A percentile compares a stretch with the other conserved stretches of the same genome.
Conservation (phyloP, 2,888 invertebrate species). For the Mythimna loreyi region DNA sequence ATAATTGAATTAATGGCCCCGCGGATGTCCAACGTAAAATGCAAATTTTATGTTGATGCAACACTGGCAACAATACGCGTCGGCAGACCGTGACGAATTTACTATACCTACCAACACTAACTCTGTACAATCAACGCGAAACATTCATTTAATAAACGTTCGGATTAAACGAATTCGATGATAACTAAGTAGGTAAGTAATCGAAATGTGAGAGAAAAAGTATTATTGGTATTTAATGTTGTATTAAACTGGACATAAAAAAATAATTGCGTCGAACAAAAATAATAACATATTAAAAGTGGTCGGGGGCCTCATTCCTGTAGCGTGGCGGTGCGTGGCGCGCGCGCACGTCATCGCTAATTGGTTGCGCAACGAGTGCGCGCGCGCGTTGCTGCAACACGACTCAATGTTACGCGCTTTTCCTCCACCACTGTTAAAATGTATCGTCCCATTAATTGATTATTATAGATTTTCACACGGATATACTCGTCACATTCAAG, state of each 20-base stretch:
- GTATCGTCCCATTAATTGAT: constrained; percentile 38
- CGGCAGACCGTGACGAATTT: constrained; percentile 82
- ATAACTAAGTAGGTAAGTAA: constrained; percentile 17
- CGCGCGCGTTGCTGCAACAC: constrained; percentile 74
- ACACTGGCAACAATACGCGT: constrained; percentile 80
- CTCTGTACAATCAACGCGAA: constrained; percentile 73
- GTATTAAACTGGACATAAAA: constrained; percentile 42
- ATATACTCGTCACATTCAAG: constrained; percentile 51
- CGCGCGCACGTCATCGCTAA: constrained; percentile 71
- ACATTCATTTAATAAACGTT: constrained; percentile 76
- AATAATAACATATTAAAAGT: constrained; percentile 73
- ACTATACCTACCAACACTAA: constrained; percentile 74
- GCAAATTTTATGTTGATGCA: constrained; percentile 85
- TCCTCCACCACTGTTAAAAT: constrained; percentile 28
- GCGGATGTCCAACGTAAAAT: constrained; percentile 83
- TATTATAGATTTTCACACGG: constrained; percentile 51
- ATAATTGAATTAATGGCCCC: constrained; percentile 83
- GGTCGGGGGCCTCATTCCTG: constrained; percentile 79
- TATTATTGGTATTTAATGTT: constrained; percentile 52
- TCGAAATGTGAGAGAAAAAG: constrained; percentile 45
- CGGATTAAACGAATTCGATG: constrained; percentile 53
- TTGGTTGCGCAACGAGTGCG: constrained; percentile 81
- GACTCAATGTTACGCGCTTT: constrained; percentile 48
- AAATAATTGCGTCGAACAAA: constrained; percentile 55
- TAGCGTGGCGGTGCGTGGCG: constrained; percentile 80